phyloP scores from a whole-genome alignment of 2,888 invertebrate genomes.

The Horisme vitalbata region DNA sequence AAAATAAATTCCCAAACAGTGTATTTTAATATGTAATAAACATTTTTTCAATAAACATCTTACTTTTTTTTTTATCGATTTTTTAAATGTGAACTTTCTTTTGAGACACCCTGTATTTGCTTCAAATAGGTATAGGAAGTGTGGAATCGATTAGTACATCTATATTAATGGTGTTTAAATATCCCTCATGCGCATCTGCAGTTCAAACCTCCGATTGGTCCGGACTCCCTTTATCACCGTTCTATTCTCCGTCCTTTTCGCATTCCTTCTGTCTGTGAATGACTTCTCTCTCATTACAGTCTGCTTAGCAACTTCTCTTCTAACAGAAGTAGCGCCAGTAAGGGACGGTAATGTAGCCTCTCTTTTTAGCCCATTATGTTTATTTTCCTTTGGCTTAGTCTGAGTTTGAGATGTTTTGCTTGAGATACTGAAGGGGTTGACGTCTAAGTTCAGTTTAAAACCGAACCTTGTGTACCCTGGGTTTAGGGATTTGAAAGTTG shows the following conservation, averaged over 20 bases:
- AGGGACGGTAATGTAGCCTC: constrained; percentile 49
- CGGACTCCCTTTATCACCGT: constrained; percentile 85
- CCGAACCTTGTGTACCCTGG: constrained; percentile 74
- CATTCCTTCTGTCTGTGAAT: constrained; percentile 54
- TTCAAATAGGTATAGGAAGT: too few species aligned
- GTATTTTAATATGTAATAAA: too few species aligned
- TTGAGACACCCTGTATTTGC: too few species aligned
- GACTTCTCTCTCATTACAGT: constrained; percentile 66
- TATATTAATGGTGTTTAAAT: constrained; percentile 37
- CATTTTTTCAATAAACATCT: too few species aligned
- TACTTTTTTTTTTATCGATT: too few species aligned
- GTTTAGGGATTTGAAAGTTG: constrained; percentile 47
- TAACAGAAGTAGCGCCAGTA: constrained; percentile 45
- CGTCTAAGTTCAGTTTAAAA: constrained; percentile 70
- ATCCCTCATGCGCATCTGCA: constrained; percentile 87
- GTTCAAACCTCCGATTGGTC: constrained; percentile 87
- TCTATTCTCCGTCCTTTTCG: constrained; percentile 65
- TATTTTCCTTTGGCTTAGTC: constrained; percentile 32
- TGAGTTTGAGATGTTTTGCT: constrained; percentile 42
- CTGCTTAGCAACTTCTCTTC: constrained; percentile 58
- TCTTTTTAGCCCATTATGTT: constrained; percentile 39
- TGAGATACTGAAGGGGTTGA: constrained; percentile 65
- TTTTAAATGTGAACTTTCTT: too few species aligned
- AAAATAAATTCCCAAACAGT: too few species aligned
- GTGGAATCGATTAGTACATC: too few species aligned